These are phyloP conservation scores for Callopanchax toddi DNA, from an alignment of 2,113 vertebrate genomes.

Conservation along the genomic window DNA sequence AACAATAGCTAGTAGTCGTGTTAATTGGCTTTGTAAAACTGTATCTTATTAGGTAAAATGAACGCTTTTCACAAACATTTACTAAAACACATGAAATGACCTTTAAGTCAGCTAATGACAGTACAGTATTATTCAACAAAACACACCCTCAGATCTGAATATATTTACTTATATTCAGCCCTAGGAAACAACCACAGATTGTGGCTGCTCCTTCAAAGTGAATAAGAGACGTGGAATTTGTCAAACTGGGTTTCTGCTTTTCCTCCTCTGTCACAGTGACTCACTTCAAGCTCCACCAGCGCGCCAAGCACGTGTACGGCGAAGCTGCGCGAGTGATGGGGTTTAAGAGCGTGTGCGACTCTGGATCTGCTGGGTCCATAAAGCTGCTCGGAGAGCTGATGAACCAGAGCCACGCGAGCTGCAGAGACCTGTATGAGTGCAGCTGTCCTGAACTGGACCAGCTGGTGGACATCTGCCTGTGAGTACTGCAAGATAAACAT, in stretches of 20 bases:
- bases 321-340: conserved; percentile 90
- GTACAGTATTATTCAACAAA: too few species aligned
- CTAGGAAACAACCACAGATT: not conserved
- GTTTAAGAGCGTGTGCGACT: conserved; percentile 88
- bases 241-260: not conserved
- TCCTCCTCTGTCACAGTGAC: conserved; percentile 75
- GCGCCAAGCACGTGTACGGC: conserved; percentile 91
- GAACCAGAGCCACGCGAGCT: conserved; percentile 94
- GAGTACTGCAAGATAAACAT: conserved; percentile 73
- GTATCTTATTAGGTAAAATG: too few species aligned
- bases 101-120: too few species aligned
- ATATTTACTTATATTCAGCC: too few species aligned
- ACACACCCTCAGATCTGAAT: too few species aligned
- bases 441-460: conserved; percentile 94
- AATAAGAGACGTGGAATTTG: not conserved
- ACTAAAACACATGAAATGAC: too few species aligned
- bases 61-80: too few species aligned
- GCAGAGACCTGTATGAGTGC: conserved; percentile 93
- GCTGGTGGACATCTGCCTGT: conserved; percentile 94
- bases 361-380: conserved; percentile 77
- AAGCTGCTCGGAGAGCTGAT: conserved; percentile 90
- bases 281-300: conserved; percentile 89
- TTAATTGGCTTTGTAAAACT: too few species aligned
- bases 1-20: too few species aligned
- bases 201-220: not conserved